These are phyloP conservation scores for Volucella inflata DNA, from an alignment of 2,888 invertebrate genomes.

Conservation along the genomic window DNA sequence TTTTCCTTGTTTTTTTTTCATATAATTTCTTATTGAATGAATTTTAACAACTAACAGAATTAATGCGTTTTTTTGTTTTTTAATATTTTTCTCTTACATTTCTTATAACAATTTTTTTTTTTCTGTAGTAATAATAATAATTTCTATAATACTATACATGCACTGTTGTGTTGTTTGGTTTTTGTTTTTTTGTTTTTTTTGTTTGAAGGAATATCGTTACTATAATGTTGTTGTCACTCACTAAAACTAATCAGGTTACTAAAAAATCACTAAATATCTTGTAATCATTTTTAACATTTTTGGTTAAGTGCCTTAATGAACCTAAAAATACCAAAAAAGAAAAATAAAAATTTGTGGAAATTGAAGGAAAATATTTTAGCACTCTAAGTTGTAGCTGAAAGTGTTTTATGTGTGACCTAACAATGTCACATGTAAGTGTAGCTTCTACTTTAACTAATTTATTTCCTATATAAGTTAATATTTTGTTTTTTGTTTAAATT, in stretches of 20 bases:
- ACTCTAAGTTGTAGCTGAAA: slow-evolving; percentile 37
- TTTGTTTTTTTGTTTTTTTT: slow-evolving; percentile 38
- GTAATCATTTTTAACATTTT: slow-evolving; percentile 13
- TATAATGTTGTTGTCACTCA: slow-evolving; percentile 45
- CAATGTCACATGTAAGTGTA: slow-evolving; percentile 24
- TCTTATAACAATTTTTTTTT: slow-evolving; percentile 42
- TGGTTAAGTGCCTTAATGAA: slow-evolving; percentile 1
- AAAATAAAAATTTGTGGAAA: not conserved
- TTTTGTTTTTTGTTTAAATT: slow-evolving; percentile 3
- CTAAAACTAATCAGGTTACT: slow-evolving; percentile 61
- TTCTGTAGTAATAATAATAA: slow-evolving; percentile 53
- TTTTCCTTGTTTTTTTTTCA: slow-evolving; percentile 32
- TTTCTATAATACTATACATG: slow-evolving; percentile 63
- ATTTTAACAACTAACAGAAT: slow-evolving; percentile 73
- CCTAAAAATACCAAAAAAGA: not conserved
- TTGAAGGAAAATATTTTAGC: slow-evolving; percentile 11
- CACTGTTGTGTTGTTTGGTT: not conserved
- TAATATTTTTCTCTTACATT: slow-evolving; percentile 4
- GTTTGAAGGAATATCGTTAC: slow-evolving; percentile 53
- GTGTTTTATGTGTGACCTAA: slow-evolving; percentile 25
- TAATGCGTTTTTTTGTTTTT: slow-evolving; percentile 46
- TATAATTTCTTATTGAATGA: slow-evolving; percentile 59
- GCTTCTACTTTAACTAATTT: slow-evolving; percentile 50
- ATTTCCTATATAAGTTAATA: not conserved
- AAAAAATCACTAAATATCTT: slow-evolving; percentile 50